These are phyloP conservation scores for Brachionus calyciflorus DNA, from an alignment of 1,140 invertebrate species.

Conservation along the genomic window DNA sequence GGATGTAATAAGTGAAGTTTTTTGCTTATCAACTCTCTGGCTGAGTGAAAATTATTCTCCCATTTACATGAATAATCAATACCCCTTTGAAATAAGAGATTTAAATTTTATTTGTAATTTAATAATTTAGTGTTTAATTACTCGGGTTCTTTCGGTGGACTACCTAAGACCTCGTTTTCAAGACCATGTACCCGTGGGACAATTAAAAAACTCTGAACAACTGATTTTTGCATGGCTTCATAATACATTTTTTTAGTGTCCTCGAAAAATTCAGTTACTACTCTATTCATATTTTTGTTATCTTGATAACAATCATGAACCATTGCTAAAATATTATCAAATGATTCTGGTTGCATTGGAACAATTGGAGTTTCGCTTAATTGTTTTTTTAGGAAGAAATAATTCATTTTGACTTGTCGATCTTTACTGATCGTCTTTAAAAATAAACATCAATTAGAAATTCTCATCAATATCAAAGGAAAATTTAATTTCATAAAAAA, in stretches of 20 bases:
- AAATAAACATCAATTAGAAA: no score
- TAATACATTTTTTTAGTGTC: slow-evolving; percentile 56
- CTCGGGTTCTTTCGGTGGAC: slow-evolving; percentile 55
- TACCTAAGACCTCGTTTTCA: slow-evolving; percentile 55
- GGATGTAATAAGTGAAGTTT: slow-evolving; percentile 58
- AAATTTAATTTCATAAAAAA: no score
- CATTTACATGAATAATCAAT: slow-evolving; percentile 58
- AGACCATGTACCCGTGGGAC: slow-evolving; percentile 58
- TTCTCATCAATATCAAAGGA: no score
- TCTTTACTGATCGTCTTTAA: slow-evolving; percentile 57
- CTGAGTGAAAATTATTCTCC: slow-evolving; percentile 53
- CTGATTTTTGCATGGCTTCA: slow-evolving; percentile 60
- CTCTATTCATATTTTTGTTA: slow-evolving; percentile 50
- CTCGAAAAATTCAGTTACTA: slow-evolving; percentile 53
- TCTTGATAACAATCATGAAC: slow-evolving; percentile 54
- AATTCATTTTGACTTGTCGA: slow-evolving; percentile 56
- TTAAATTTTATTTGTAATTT: background rate
- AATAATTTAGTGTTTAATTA: slow-evolving; percentile 49
- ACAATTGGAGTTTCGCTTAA: slow-evolving; percentile 56
- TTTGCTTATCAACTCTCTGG: slow-evolving; percentile 51
- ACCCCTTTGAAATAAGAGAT: slow-evolving; percentile 48
- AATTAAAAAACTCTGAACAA: slow-evolving; percentile 58
- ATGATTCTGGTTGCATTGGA: slow-evolving; percentile 58
- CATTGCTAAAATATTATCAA: slow-evolving; percentile 55
- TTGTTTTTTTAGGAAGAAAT: slow-evolving; percentile 57